Conservation (phyloP, 2,888 invertebrate genomes). For the Aporophyla nigra region DNA sequence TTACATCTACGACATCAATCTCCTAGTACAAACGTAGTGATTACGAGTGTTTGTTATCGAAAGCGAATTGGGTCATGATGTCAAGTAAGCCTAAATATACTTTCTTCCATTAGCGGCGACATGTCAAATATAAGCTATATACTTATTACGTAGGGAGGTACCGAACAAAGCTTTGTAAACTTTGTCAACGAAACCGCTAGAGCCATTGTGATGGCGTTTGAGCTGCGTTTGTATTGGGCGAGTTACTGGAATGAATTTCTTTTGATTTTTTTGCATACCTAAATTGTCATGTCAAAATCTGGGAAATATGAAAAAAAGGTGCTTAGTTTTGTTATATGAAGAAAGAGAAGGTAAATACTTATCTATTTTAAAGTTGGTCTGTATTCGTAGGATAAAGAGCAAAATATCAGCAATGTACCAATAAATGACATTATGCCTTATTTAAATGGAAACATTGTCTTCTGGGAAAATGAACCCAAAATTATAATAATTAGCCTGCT, state of each 20-base stretch:
- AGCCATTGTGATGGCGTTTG: slow-evolving; percentile 66
- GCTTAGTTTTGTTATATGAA: not conserved
- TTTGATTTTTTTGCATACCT: not conserved
- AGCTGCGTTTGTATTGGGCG: slow-evolving; percentile 58
- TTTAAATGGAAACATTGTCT: not conserved
- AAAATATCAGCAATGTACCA: not conserved
- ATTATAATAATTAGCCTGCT: not conserved
- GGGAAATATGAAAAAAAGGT: not conserved
- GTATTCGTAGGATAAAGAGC: not conserved
- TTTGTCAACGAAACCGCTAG: slow-evolving; percentile 77
- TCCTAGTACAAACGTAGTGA: slow-evolving; percentile 53
- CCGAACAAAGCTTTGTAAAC: slow-evolving; percentile 77
- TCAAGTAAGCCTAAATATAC: slow-evolving; percentile 74
- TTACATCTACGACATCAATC: slow-evolving; percentile 49
- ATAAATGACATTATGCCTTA: not conserved
- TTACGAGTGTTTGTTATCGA: slow-evolving; percentile 72
- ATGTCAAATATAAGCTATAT: slow-evolving; percentile 77
- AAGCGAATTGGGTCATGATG: slow-evolving; percentile 79
- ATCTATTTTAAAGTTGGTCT: no score
- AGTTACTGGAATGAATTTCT: slow-evolving; percentile 47
- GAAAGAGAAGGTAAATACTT: not conserved
- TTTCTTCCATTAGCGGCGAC: slow-evolving; percentile 82
- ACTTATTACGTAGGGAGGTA: slow-evolving; percentile 68
- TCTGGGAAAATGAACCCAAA: not conserved
- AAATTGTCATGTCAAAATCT: not conserved